Percentiles rank a stretch among this genome's conserved stretches.
Conservation (phyloP, 2,113 vertebrate genomes). For the Cyprinus carpio region DNA sequence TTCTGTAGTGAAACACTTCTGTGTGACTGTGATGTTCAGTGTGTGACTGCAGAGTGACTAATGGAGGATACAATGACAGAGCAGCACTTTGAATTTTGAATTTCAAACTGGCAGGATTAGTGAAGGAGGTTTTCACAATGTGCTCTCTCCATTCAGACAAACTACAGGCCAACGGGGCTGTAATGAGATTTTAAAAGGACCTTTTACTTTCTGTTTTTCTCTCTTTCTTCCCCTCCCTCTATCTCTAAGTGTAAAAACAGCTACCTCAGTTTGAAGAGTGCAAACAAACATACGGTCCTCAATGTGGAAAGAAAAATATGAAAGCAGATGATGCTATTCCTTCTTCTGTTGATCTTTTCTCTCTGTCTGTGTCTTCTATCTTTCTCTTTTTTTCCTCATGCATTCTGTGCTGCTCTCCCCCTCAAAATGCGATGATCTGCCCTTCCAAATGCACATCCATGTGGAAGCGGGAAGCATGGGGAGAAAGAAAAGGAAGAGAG, state of each 20-base stretch:
- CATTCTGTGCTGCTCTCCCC: neutral
- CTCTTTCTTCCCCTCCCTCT: neutral
- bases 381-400: neutral
- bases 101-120: slow-evolving; percentile 37
- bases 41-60: slow-evolving; percentile 5
- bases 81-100: slow-evolving; percentile 8
- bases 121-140: slow-evolving; percentile 23
- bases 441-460: neutral
- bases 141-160: slow-evolving; percentile 26
- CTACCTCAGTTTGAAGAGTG: neutral
- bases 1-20: neutral
- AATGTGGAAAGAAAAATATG: neutral
- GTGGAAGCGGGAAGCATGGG: neutral
- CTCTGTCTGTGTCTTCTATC: neutral
- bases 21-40: neutral
- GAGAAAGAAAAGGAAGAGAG: neutral
- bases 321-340: neutral
- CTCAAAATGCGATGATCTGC: slow-evolving; percentile 28
- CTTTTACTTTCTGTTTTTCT: neutral
- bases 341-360: neutral
- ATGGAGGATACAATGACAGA: slow-evolving; percentile 32
- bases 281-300: neutral
- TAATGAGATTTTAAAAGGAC: slow-evolving; percentile 33
- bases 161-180: slow-evolving; percentile 4
- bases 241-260: neutral